Evolutionary conservation across 2,113 vertebrate genomes (phyloP).

Genomic region (Nibea coibor): DNA sequence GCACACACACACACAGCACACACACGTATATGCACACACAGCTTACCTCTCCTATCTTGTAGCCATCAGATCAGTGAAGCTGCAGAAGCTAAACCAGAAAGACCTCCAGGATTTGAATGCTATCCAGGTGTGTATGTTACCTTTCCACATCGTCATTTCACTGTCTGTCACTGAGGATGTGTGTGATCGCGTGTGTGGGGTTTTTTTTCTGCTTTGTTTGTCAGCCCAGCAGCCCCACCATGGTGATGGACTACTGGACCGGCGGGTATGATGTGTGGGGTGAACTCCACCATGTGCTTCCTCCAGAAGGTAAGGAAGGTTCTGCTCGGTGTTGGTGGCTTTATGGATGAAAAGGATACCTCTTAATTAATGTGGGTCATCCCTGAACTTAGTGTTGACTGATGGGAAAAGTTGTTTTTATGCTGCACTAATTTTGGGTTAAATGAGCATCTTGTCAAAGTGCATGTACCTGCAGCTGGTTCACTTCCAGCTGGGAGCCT

Average conservation of each 20-base stretch:
- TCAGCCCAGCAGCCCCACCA: conserved; percentile 87
- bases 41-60: conserved; percentile 11
- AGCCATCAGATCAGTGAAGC: conserved; percentile 89
- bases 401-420: background rate
- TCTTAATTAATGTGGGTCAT: background rate
- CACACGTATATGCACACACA: background rate
- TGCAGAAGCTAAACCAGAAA: conserved; percentile 87
- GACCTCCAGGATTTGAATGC: conserved; percentile 82
- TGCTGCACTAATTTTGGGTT: background rate
- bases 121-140: conserved; percentile 82
- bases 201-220: background rate
- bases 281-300: conserved; percentile 89
- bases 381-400: background rate
- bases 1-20: conserved; percentile 11
- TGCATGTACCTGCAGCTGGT: too few relatives aligned
- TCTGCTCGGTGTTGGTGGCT: background rate
- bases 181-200: background rate
- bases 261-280: conserved; percentile 96
- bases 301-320: conserved; percentile 87
- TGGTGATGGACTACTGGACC: conserved; percentile 96
- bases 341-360: background rate
- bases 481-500: too few relatives aligned
- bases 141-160: background rate
- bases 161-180: background rate
- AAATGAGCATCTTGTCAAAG: background rate